phyloP scores from a whole-genome alignment of 2,797 vertebrate species.

The Anguilla marmorata region DNA sequence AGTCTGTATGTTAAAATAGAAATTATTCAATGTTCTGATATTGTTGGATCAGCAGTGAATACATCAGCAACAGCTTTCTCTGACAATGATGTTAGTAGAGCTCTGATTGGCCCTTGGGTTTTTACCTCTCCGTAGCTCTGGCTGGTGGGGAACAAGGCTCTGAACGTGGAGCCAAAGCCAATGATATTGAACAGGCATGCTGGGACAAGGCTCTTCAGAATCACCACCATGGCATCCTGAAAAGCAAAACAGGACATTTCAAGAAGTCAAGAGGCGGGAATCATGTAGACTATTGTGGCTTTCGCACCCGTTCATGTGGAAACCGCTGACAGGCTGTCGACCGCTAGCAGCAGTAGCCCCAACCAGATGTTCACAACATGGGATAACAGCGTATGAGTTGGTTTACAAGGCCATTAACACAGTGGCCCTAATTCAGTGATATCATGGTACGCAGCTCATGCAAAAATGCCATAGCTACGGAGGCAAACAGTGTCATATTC shows the following conservation, averaged over 20 bases:
- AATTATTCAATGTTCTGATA: neutral
- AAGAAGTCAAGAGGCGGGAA: neutral
- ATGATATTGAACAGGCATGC: constrained; percentile 88
- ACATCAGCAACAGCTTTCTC: neutral
- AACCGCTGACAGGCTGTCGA: too few relatives aligned
- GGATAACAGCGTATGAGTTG: neutral
- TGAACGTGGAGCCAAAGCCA: constrained; percentile 89
- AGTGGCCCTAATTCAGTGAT: too few relatives aligned
- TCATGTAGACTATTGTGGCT: neutral
- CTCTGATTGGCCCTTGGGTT: neutral
- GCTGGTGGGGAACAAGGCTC: constrained; percentile 84
- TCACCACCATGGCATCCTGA: constrained; percentile 89
- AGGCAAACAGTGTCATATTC: too few relatives aligned
- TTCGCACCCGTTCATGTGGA: neutral
- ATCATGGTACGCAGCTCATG: too few relatives aligned
- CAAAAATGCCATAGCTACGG: too few relatives aligned
- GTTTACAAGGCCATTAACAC: constrained; percentile 3
- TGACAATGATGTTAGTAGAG: neutral
- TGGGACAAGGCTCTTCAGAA: constrained; percentile 90
- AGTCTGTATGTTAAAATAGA: neutral
- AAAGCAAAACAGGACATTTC: neutral
- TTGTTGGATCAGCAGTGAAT: neutral
- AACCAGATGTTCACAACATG: constrained; percentile 5
- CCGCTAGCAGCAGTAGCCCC: neutral
- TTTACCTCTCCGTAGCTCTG: constrained; percentile 86